Evolutionary conservation across 2,113 vertebrate genomes (phyloP).

Genomic region (Tyto alba): DNA sequence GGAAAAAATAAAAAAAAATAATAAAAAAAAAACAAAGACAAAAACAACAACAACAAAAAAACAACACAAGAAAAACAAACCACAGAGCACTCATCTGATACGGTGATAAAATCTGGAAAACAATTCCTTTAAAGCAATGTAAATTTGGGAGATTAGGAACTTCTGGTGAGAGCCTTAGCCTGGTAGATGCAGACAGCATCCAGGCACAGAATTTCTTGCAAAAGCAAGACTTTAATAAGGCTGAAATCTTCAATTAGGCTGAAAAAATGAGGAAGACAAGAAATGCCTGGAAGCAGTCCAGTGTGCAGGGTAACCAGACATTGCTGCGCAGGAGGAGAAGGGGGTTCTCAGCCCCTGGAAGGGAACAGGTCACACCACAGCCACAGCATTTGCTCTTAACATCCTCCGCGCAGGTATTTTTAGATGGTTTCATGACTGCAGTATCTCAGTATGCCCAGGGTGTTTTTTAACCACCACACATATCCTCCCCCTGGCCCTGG

Average conservation of each 20-base stretch:
- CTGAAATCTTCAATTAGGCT: constrained; percentile 1
- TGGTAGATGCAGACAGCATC: not conserved
- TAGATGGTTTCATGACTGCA: not conserved
- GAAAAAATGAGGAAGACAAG: not conserved
- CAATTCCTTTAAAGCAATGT: not conserved
- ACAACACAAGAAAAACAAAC: not conserved
- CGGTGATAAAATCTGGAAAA: not conserved
- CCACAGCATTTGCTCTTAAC: not conserved
- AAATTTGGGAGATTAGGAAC: not conserved
- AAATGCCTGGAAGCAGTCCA: not conserved
- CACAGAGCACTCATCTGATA: not conserved
- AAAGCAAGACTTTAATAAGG: constrained; percentile 9
- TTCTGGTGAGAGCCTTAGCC: not conserved
- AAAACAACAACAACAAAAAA: too few species aligned
- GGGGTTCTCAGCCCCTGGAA: not conserved
- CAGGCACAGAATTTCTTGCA: constrained; percentile 30
- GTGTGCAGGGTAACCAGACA: not conserved
- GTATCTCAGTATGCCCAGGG: not conserved
- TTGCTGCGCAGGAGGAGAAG: not conserved
- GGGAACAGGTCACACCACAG: not conserved
- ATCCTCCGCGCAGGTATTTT: not conserved
- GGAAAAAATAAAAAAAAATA: not conserved
- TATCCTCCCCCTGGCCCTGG: not conserved
- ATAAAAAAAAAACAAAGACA: too few species aligned
- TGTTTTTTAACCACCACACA: not conserved